Base-by-base conservation (phyloP, 2,797 vertebrate genomes). In the Oryzias sinensis region DNA sequence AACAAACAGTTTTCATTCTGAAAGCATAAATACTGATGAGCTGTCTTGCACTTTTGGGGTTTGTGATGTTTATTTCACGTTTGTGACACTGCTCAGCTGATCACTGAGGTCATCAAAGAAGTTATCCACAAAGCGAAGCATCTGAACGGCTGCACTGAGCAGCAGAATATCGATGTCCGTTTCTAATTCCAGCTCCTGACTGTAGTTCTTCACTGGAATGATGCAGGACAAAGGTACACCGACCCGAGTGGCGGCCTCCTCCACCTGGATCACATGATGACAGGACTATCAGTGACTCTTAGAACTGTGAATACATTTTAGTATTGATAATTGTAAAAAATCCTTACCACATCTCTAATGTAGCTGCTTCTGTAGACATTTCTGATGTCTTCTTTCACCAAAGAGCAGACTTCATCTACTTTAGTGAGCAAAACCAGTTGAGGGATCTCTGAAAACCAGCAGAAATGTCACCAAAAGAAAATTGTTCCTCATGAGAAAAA, bases 201-300 rank as follows among this genome's bases (percentile, higher is more conserved):
- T 85, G 76, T 90, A 92, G 68, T 90, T 93, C 85, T 90, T 91
- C 78, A 93, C 83, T 2, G 91, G 89, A 55, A 92, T 43, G 29
- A 93, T 70, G 56, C 84, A 90, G 73, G 80, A 87, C 74, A 89
- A 5, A 13, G 89, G 81, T 49, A 92, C 79, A 7, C 91, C 87
- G 46, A 93, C 65, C 49, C 65, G 82, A 65, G 55, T 6, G 29
- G 77, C 74, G 76, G 75, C 78, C 81, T 88, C 81, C 71, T 82
- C 49, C 46, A 87, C 67, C 90, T 92, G 78, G 37, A 70, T 27
- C 67, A 43, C 13, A 14, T 43, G 20, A 29, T 1, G 3, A 22
- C 18, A 24, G 16, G 5, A 44, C 15, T 48, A 2, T 16, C 2
- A 2, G 42, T 1, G 5, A 4, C 16, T 24, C 3, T 18, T 16